phyloP scores from a whole-genome alignment of 2,888 invertebrate species.

The Mesochorus sp. region DNA sequence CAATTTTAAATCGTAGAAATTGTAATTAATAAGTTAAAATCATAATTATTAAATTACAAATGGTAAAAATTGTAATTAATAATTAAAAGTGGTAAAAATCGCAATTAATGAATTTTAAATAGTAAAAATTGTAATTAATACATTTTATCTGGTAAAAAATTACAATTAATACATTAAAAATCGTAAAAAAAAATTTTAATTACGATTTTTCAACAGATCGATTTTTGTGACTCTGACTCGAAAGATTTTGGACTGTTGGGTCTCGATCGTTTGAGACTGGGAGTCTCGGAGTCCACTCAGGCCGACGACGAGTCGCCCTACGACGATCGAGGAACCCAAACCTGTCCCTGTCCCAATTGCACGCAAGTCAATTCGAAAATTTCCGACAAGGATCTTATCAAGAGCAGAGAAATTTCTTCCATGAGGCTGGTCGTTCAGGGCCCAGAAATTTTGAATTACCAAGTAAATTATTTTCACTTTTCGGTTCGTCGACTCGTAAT shows the following conservation, averaged over 20 bases:
- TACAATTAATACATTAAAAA: no score
- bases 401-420: constrained; percentile 73
- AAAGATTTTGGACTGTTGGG: constrained; percentile 69
- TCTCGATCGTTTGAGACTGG: constrained; percentile 69
- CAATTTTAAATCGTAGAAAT: no score
- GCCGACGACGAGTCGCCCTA: no score
- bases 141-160: background rate
- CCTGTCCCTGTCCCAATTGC: constrained; percentile 67
- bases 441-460: constrained; percentile 76
- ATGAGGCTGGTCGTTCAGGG: constrained; percentile 73
- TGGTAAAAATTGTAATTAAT: no score
- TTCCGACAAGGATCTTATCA: constrained; percentile 61
- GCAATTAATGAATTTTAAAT: no score
- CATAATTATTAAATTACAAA: no score
- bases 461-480: constrained; percentile 66
- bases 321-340: constrained; percentile 62
- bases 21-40: no score
- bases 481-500: background rate
- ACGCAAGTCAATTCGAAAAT: constrained; percentile 47
- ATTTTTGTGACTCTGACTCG: constrained; percentile 61
- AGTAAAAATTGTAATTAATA: background rate
- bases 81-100: no score
- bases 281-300: constrained; percentile 52
- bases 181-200: background rate
- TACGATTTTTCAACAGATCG: constrained; percentile 28